These are phyloP conservation scores for Drosophila neonasuta DNA, from an alignment of 2,888 invertebrate genomes.

Conservation along the genomic window DNA sequence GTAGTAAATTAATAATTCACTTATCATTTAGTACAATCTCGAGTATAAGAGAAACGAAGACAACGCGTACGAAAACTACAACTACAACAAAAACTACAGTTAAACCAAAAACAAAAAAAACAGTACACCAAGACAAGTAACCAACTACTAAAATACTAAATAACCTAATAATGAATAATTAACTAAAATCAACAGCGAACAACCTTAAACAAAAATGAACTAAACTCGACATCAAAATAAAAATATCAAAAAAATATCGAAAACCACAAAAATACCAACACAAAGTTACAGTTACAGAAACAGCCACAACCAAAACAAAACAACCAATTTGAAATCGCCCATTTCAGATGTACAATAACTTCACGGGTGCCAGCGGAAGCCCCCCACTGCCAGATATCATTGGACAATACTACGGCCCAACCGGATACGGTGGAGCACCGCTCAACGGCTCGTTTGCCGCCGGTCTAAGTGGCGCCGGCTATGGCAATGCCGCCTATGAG, in stretches of 20 bases:
- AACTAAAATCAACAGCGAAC: conserved; percentile 40
- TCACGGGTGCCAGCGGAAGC: conserved; percentile 80
- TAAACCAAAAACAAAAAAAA: conserved; percentile 38
- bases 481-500: conserved; percentile 67
- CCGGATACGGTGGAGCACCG: conserved; percentile 40
- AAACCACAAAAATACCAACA: conserved; percentile 40
- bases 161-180: conserved; percentile 31
- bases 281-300: conserved; percentile 57
- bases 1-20: conserved; percentile 37
- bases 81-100: conserved; percentile 31
- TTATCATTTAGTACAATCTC: conserved; percentile 59
- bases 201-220: conserved; percentile 33
- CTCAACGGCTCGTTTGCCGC: conserved; percentile 17
- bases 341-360: conserved; percentile 83
- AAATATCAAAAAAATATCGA: conserved; percentile 43
- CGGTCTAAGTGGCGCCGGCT: conserved; percentile 30
- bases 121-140: conserved; percentile 16
- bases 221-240: conserved; percentile 24
- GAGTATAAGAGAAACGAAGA: conserved; percentile 21
- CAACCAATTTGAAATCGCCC: conserved; percentile 81
- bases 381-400: conserved; percentile 82
- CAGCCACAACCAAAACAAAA: conserved; percentile 44
- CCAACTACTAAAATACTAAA: conserved; percentile 12
- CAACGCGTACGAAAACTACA: conserved; percentile 42
- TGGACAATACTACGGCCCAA: conserved; percentile 79